Conservation (phyloP, 2,113 vertebrate genomes). For the Misgurnus anguillicaudatus region DNA sequence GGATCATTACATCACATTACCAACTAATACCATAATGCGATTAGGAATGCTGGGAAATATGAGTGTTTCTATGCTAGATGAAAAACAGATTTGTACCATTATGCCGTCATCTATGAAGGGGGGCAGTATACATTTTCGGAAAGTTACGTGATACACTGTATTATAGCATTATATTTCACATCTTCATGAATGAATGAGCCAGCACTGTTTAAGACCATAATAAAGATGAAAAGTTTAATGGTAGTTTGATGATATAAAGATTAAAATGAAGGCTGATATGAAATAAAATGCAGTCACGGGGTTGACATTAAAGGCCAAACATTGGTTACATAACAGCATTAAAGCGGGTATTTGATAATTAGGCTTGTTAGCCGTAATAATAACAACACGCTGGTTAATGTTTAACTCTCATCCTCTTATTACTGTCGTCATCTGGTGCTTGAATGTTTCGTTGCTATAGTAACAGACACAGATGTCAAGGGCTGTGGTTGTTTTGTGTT, state of each 20-base stretch:
- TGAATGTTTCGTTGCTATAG: slow-evolving; percentile 31
- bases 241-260: slow-evolving; percentile 8
- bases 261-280: background rate
- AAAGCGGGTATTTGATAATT: slow-evolving; percentile 37
- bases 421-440: slow-evolving; percentile 22
- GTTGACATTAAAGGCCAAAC: slow-evolving; percentile 11
- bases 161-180: background rate
- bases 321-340: slow-evolving; percentile 1
- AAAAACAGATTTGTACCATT: slow-evolving; percentile 17
- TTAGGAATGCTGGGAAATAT: slow-evolving; percentile 22
- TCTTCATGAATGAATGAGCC: no score
- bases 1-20: slow-evolving; percentile 15
- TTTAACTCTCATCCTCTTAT: slow-evolving; percentile 33
- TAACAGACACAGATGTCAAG: slow-evolving; percentile 1
- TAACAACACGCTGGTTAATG: slow-evolving; percentile 27
- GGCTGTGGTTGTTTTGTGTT: slow-evolving; percentile 10
- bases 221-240: background rate
- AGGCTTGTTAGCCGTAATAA: slow-evolving; percentile 32
- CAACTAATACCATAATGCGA: background rate
- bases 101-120: slow-evolving; percentile 30
- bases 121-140: background rate
- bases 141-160: background rate
- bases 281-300: background rate
- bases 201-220: background rate
- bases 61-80: slow-evolving; percentile 28